Conservation (phyloP, 2,888 invertebrate genomes). For the Dryococelus australis region DNA sequence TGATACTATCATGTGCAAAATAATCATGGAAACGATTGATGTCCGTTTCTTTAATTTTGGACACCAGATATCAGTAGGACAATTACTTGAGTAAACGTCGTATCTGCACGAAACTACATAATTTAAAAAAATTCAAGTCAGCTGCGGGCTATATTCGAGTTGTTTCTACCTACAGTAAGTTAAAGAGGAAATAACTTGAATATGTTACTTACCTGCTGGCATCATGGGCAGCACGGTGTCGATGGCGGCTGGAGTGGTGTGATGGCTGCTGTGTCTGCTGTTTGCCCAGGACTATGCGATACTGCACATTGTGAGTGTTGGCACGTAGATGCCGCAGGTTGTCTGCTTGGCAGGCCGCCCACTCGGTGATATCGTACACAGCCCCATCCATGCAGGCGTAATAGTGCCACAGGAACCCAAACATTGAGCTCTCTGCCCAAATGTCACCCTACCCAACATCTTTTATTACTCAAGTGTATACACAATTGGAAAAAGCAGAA, state of each 20-base stretch:
- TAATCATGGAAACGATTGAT: no score
- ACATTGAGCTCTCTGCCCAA: conserved; percentile 91
- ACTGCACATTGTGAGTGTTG: conserved; percentile 91
- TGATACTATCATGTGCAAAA: no score
- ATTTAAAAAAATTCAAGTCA: no score
- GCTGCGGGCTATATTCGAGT: no score
- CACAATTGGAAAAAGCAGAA: no score
- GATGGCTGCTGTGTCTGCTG: conserved; percentile 59
- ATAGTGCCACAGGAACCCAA: conserved; percentile 93
- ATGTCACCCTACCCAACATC: conserved; percentile 78
- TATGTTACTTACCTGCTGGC: not conserved
- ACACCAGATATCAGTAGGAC: no score
- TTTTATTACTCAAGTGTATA: not conserved
- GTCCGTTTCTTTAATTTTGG: no score
- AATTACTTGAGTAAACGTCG: no score
- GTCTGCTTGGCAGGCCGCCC: conserved; percentile 92
- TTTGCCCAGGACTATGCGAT: conserved; percentile 81
- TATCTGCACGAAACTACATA: no score
- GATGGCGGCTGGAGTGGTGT: not conserved
- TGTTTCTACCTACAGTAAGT: no score
- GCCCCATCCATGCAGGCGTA: conserved; percentile 96
- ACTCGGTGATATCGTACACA: conserved; percentile 95
- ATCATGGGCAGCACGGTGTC: not conserved
- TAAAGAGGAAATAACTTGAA: no score
- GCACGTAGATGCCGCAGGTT: conserved; percentile 83